These are phyloP conservation scores for Seriola dumerili DNA, from an alignment of 2,113 vertebrate genomes.

Conservation along the genomic window DNA sequence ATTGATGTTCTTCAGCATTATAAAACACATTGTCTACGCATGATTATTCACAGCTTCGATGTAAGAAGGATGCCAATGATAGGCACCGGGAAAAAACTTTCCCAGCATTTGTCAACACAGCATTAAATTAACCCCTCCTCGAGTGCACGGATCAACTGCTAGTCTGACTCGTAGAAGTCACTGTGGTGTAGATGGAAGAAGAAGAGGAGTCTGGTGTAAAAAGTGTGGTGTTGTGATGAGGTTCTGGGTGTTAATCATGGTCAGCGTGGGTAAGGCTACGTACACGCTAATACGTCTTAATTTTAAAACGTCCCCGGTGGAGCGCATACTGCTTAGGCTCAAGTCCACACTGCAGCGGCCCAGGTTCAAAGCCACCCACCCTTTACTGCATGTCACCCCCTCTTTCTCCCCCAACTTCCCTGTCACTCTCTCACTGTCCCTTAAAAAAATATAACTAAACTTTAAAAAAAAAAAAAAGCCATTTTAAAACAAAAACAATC, in stretches of 20 bases:
- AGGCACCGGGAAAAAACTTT: neutral
- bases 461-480: no score
- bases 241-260: conserved; percentile 83
- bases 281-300: no score
- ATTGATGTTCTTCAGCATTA: conserved; percentile 65
- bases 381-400: no score
- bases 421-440: no score
- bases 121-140: conserved; percentile 22
- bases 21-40: conserved; percentile 48
- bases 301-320: no score
- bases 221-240: conserved; percentile 76
- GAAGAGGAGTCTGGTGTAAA: conserved; percentile 75
- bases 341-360: no score
- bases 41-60: conserved; percentile 58
- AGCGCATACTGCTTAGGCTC: no score
- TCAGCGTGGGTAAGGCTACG: conserved; percentile 38
- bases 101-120: conserved; percentile 41
- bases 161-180: conserved; percentile 1
- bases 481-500: no score
- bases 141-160: neutral
- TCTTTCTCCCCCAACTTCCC: no score
- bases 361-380: no score
- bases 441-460: no score
- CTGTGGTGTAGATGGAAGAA: conserved; percentile 48
- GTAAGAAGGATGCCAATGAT: conserved; percentile 27